Conservation (phyloP, 2,113 vertebrate species). For the Nerophis ophidion region DNA sequence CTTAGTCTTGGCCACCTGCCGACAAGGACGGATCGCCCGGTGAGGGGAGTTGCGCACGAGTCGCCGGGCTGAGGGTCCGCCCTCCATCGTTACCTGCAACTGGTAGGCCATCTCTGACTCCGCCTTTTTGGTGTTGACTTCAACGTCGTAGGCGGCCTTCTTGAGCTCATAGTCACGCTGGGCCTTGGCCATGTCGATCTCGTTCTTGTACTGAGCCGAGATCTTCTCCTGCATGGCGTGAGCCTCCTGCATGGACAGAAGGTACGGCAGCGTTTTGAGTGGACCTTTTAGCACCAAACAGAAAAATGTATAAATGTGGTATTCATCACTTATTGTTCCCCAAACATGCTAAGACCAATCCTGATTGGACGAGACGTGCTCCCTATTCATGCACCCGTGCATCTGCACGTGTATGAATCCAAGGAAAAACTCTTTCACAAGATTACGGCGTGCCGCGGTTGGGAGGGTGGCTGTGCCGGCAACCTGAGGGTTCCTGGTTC, state of each 20-base stretch:
- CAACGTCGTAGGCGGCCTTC: slow-evolving; percentile 81
- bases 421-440: too few relatives aligned
- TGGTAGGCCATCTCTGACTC: slow-evolving; percentile 89
- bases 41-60: neutral
- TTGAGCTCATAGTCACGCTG: slow-evolving; percentile 88
- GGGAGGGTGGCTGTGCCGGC: too few relatives aligned
- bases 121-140: slow-evolving; percentile 84
- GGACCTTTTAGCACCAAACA: too few relatives aligned
- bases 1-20: slow-evolving; percentile 88
- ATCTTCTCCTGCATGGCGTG: slow-evolving; percentile 84
- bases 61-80: neutral
- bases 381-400: too few relatives aligned
- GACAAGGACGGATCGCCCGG: neutral
- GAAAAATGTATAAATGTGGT: too few relatives aligned
- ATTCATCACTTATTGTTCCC: too few relatives aligned
- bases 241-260: slow-evolving; percentile 71
- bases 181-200: slow-evolving; percentile 88
- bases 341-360: too few relatives aligned
- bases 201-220: slow-evolving; percentile 83
- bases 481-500: too few relatives aligned
- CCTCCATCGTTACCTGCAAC: slow-evolving; percentile 72
- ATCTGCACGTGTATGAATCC: too few relatives aligned
- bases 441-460: too few relatives aligned
- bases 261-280: too few relatives aligned
- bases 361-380: too few relatives aligned